phyloP scores from a whole-genome alignment of 1,140 invertebrate genomes.

The Heterodera carotae region DNA sequence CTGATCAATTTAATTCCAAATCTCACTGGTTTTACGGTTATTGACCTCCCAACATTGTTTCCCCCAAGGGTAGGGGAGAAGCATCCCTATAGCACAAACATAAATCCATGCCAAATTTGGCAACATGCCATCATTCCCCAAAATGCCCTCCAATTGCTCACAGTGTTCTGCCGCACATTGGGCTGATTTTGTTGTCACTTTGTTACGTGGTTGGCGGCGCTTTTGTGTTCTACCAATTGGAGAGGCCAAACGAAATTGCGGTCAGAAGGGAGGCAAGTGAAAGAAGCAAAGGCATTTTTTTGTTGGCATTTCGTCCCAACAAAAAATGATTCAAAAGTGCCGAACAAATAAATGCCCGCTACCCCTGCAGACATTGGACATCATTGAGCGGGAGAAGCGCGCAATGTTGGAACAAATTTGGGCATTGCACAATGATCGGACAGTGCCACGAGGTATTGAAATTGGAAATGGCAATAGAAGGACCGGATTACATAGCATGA shows the following conservation, averaged over 20 bases:
- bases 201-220: constrained; percentile 54
- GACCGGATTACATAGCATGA: too few relatives aligned
- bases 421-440: constrained; percentile 39
- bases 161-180: constrained; percentile 50
- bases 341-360: neutral
- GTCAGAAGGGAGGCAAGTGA: constrained; percentile 39
- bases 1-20: too few relatives aligned
- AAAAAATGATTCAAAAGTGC: neutral
- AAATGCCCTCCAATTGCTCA: neutral
- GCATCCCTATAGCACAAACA: too few relatives aligned
- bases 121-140: too few relatives aligned
- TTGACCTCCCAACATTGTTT: too few relatives aligned
- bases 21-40: too few relatives aligned
- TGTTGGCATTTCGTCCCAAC: too few relatives aligned
- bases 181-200: constrained; percentile 51
- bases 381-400: constrained; percentile 44
- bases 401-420: constrained; percentile 49
- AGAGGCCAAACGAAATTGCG: constrained; percentile 51
- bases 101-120: too few relatives aligned
- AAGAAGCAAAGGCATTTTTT: too few relatives aligned
- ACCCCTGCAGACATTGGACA: constrained; percentile 17
- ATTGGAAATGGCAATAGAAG: neutral
- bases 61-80: too few relatives aligned
- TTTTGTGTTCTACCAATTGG: constrained; percentile 53
- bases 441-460: constrained; percentile 17